Evolutionary conservation across 2,888 invertebrate species (phyloP), one percentile per base, ranked within the genome.

Genomic region (Lycocerus yunnanus): DNA sequence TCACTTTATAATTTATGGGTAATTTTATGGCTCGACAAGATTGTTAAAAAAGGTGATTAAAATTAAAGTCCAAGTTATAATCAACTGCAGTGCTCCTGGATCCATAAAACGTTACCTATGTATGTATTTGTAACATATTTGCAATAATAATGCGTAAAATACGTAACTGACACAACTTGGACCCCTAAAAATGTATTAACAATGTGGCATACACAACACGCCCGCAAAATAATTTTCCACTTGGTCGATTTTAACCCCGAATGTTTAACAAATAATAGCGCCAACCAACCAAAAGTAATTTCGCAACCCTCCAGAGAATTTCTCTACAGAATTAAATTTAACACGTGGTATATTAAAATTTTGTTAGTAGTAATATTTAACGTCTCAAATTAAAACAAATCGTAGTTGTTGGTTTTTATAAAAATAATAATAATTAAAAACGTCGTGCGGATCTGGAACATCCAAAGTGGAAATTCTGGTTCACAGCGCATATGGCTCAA

Each of bases 211-310:
- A 82, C 80, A 83, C 84, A 84, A 83, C 84, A 84, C 85, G 85
- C 85, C 85, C 85, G 85, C 85, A 86, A 87, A 86, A 86, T 86
- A 84, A 86, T 87, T 86, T 86, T 85, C 84, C 84, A 80, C 81
- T 78, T 80, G 81, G 84, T 75, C 80, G 83, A 77, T 71, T 83
- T 66, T 83, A 80, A 83, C 84, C 84, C 85, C 78, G 82, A 83
- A 83, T 83, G 83, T 83, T 84, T 84, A 82, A 82, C 84, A 81
- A 84, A 86, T 86, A 86, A 86, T 85, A 83, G 81, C 81, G 79
- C 77, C 85, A 83, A 81, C 84, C 84, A 83, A 84, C 84, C 83
- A 82, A 84, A 86, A 86, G 81, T 85, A 85, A 86, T 82, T 77
- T 77, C 74, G 63, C 77, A 70, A 69, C 74, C 65, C 76, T 70